phyloP scores from a whole-genome alignment of 2,113 vertebrate genomes.

The Paedocypris sp. region DNA sequence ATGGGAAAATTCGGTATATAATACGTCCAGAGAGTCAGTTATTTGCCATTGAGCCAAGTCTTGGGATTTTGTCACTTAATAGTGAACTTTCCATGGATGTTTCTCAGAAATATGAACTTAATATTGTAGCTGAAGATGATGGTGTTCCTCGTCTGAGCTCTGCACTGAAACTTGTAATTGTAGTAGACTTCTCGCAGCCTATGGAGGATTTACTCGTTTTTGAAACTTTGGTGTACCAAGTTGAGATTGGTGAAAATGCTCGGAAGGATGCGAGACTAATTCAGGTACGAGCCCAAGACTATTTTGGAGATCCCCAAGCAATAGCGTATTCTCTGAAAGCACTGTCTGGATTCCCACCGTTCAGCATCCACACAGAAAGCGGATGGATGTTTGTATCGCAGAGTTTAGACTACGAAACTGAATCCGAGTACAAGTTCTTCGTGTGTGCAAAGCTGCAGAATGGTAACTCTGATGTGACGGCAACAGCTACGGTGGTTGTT shows the following conservation, averaged over 20 bases:
- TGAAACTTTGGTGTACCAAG: constrained; percentile 75
- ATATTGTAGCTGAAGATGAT: constrained; percentile 65
- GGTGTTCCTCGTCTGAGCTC: constrained; percentile 65
- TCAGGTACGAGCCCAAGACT: constrained; percentile 67
- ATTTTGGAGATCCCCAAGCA: neutral
- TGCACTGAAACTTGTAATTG: constrained; percentile 54
- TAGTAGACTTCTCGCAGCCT: constrained; percentile 50
- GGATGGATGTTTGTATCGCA: constrained; percentile 74
- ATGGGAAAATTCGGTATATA: constrained; percentile 67
- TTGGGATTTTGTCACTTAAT: constrained; percentile 68
- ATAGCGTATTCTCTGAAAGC: constrained; percentile 60
- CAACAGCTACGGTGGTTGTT: constrained; percentile 63
- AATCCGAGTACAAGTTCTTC: constrained; percentile 56
- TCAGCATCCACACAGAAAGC: constrained; percentile 61
- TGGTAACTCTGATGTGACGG: constrained; percentile 41
- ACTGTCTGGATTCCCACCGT: constrained; percentile 47
- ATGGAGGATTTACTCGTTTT: constrained; percentile 60
- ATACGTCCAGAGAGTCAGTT: constrained; percentile 42
- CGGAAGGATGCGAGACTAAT: constrained; percentile 57
- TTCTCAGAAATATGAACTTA: constrained; percentile 47
- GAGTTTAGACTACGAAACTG: constrained; percentile 70
- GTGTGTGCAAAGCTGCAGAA: constrained; percentile 52
- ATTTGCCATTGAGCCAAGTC: constrained; percentile 62
- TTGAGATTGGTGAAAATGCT: constrained; percentile 72
- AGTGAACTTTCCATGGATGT: constrained; percentile 39